These are phyloP conservation scores for Xanthorhoe designata DNA, from an alignment of 2,888 invertebrate species.

Conservation along the genomic window DNA sequence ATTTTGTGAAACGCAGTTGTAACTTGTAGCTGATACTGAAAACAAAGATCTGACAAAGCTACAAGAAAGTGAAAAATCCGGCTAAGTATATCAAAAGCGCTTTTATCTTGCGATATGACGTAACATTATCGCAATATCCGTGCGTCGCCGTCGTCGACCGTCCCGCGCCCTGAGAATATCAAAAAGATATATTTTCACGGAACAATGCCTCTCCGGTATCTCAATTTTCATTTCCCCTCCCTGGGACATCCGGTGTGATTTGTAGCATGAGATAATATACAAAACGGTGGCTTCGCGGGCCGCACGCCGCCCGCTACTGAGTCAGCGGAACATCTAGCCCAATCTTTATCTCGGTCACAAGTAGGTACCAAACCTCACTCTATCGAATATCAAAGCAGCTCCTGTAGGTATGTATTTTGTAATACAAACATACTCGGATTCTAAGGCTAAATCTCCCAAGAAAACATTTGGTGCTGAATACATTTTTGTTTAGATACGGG, in stretches of 20 bases:
- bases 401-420: slow-evolving; percentile 49
- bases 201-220: slow-evolving; percentile 83
- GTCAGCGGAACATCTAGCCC: slow-evolving; percentile 75
- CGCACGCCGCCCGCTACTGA: slow-evolving; percentile 59
- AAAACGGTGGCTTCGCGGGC: slow-evolving; percentile 80
- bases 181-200: slow-evolving; percentile 83
- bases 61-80: slow-evolving; percentile 67
- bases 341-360: slow-evolving; percentile 67
- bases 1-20: not conserved
- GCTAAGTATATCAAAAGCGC: slow-evolving; percentile 72
- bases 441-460: slow-evolving; percentile 34
- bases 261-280: slow-evolving; percentile 83
- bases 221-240: slow-evolving; percentile 84
- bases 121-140: slow-evolving; percentile 81
- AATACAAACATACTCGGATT: slow-evolving; percentile 35
- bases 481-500: slow-evolving; percentile 34
- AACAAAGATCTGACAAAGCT: slow-evolving; percentile 49
- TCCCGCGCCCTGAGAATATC: slow-evolving; percentile 78
- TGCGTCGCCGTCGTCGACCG: slow-evolving; percentile 68
- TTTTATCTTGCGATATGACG: slow-evolving; percentile 76
- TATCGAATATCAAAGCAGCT: slow-evolving; percentile 59
- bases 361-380: slow-evolving; percentile 62
- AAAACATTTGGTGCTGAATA: slow-evolving; percentile 34
- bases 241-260: slow-evolving; percentile 83
- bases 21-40: slow-evolving; percentile 9